These are phyloP conservation scores for Perdita meconis DNA, from an alignment of 2,888 invertebrate species.

Conservation along the genomic window DNA sequence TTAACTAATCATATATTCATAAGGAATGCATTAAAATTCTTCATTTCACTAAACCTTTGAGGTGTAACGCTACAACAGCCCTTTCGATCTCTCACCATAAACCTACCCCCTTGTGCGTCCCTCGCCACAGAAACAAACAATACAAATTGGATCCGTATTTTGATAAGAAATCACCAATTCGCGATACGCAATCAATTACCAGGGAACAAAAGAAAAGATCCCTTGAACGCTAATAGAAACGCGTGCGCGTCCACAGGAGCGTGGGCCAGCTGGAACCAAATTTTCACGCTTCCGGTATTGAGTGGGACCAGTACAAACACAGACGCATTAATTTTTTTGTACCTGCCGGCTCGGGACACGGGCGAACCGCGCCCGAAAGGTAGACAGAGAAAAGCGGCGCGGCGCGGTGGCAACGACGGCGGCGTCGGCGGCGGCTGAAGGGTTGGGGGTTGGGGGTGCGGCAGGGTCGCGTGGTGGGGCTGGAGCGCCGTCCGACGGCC, in stretches of 20 bases:
- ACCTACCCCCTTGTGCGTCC: too few species aligned
- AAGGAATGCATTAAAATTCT: too few species aligned
- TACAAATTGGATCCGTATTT: too few species aligned
- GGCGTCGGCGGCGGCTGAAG: constrained; percentile 12
- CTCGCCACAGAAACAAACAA: too few species aligned
- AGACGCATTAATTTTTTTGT: constrained; percentile 52
- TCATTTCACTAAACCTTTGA: too few species aligned
- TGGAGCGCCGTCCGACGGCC: constrained; percentile 73
- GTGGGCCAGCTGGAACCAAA: neutral
- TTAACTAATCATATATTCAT: too few species aligned
- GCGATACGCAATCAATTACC: too few species aligned
- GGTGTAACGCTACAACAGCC: too few species aligned
- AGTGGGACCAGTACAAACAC: constrained; percentile 24
- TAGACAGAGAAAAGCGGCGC: constrained; percentile 38
- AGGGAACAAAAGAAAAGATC: too few species aligned
- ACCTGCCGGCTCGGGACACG: constrained; percentile 30
- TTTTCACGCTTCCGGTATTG: neutral
- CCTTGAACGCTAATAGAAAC: neutral
- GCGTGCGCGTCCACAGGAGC: neutral
- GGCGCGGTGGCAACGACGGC: constrained; percentile 19
- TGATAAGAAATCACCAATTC: too few species aligned
- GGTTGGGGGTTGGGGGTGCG: constrained; percentile 12
- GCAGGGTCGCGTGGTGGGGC: constrained; percentile 27
- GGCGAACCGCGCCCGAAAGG: constrained; percentile 56
- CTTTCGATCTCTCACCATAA: too few species aligned